These are phyloP conservation scores for Rhadina sibilatrix DNA, from an alignment of 2,113 vertebrate genomes.

Conservation along the genomic window DNA sequence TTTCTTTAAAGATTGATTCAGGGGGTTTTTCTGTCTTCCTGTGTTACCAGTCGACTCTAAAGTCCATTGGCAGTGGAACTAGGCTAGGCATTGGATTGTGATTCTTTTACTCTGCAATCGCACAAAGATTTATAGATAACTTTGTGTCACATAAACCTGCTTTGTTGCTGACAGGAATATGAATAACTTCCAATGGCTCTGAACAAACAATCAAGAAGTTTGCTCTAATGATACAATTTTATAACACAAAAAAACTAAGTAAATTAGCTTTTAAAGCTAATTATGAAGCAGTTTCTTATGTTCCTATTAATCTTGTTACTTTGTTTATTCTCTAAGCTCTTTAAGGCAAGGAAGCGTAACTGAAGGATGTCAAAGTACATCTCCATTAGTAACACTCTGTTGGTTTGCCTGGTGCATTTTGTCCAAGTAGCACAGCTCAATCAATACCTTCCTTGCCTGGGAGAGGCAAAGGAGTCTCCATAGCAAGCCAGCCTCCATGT, in stretches of 20 bases:
- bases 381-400: neutral
- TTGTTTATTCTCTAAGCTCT: conserved; percentile 1
- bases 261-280: neutral
- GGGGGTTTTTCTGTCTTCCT: neutral
- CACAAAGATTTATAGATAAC: neutral
- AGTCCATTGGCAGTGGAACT: neutral
- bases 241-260: neutral
- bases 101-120: neutral
- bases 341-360: neutral
- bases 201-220: neutral
- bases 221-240: neutral
- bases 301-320: neutral
- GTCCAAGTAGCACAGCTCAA: neutral
- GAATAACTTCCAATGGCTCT: neutral
- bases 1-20: neutral
- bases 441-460: neutral
- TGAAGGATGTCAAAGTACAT: neutral
- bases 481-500: neutral
- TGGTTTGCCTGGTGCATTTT: neutral
- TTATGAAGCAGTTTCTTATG: neutral
- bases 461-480: neutral
- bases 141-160: neutral
- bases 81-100: neutral
- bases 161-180: neutral
- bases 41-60: neutral